These are phyloP conservation scores for Myotis daubentonii DNA, from an alignment of 2,797 vertebrate genomes.

Conservation along the genomic window DNA sequence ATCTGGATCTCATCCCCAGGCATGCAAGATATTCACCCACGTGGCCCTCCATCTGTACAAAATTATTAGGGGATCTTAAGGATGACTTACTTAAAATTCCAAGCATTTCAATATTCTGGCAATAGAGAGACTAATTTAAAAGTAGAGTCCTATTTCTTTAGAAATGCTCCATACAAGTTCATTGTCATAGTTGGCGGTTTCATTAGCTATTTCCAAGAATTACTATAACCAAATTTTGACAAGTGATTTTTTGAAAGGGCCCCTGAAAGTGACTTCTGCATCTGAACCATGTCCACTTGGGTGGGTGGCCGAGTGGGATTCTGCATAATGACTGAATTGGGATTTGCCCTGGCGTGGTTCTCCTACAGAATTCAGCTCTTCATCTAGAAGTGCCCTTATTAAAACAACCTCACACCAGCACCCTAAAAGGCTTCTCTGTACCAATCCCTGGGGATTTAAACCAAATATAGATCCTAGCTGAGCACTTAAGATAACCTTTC, in stretches of 20 bases:
- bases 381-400: neutral
- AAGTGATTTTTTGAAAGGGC: conserved; percentile 48
- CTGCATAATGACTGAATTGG: neutral
- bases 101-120: conserved; percentile 76
- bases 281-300: neutral
- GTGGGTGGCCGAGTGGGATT: neutral
- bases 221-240: conserved; percentile 64
- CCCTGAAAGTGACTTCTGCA: conserved; percentile 55
- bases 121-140: conserved; percentile 78
- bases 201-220: conserved; percentile 71
- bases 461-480: neutral
- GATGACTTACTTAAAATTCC: conserved; percentile 81
- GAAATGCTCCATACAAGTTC: conserved; percentile 64
- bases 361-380: neutral
- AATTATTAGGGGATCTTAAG: conserved; percentile 79
- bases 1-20: conserved; percentile 81
- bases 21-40: conserved; percentile 74
- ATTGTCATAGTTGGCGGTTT: conserved; percentile 62
- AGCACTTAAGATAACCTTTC: neutral
- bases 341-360: neutral
- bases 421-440: neutral
- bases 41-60: conserved; percentile 65
- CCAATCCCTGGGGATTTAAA: neutral
- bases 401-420: neutral
- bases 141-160: conserved; percentile 64